These are phyloP conservation scores for Leptonema lineaticorne DNA, from an alignment of 1,140 invertebrate species.

Conservation along the genomic window DNA sequence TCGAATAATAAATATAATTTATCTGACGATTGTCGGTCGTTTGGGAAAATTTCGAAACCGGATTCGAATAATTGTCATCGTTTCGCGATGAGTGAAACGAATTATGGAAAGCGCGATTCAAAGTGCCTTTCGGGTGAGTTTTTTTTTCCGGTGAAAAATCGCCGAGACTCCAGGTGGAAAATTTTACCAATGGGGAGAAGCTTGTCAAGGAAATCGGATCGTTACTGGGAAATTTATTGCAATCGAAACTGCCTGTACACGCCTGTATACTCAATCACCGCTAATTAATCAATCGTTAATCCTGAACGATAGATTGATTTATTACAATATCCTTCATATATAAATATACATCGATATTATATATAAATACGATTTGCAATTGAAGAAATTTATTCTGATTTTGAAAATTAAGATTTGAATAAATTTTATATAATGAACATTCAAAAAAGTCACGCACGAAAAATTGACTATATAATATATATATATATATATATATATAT, in stretches of 20 bases:
- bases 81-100: background rate
- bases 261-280: background rate
- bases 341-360: background rate
- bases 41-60: background rate
- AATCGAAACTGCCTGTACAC: background rate
- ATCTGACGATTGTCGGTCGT: too few relatives aligned
- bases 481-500: background rate
- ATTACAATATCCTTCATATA: background rate
- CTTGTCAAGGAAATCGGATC: background rate
- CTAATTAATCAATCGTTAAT: background rate
- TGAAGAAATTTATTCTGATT: too few relatives aligned
- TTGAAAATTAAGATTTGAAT: too few relatives aligned
- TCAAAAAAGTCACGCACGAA: background rate
- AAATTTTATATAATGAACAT: too few relatives aligned
- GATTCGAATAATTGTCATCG: background rate
- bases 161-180: background rate
- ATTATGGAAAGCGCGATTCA: too few relatives aligned
- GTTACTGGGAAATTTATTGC: conserved; percentile 5
- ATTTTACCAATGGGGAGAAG: background rate
- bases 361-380: too few relatives aligned
- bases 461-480: background rate
- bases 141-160: background rate
- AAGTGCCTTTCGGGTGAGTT: too few relatives aligned
- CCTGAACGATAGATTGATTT: background rate
- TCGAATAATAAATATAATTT: too few relatives aligned